Percentiles rank a stretch among this genome's conserved stretches.
These are phyloP conservation scores for Baronia brevicornis DNA, from an alignment of 2,888 invertebrate genomes.

Conservation along the genomic window DNA sequence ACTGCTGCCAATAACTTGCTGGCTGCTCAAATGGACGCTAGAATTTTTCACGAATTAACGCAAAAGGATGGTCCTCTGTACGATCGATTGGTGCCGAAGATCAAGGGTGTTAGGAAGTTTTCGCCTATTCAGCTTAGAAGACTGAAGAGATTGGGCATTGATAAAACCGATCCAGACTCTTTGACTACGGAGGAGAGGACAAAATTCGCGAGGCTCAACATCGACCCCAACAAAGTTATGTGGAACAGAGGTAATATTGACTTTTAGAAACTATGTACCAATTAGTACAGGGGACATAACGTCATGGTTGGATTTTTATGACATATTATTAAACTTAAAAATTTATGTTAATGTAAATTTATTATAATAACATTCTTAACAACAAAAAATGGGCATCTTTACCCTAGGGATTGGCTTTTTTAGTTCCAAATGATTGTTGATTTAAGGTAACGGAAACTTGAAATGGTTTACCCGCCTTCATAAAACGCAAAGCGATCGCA, in stretches of 20 bases:
- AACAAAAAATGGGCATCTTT: too few relatives aligned
- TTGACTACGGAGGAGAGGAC: conserved; percentile 86
- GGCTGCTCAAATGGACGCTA: conserved; percentile 97
- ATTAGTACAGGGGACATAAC: too few relatives aligned
- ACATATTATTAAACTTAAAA: too few relatives aligned
- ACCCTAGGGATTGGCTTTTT: too few relatives aligned
- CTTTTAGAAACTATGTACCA: conserved; percentile 3
- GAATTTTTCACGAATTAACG: conserved; percentile 97
- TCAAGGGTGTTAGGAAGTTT: conserved; percentile 89
- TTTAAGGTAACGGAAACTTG: too few relatives aligned
- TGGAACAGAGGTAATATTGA: conserved; percentile 90
- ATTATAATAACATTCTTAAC: too few relatives aligned
- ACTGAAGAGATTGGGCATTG: conserved; percentile 84
- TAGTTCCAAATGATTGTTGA: too few relatives aligned
- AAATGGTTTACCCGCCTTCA: too few relatives aligned
- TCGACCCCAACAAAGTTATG: conserved; percentile 91
- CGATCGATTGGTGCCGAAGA: conserved; percentile 89
- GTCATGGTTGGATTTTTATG: too few relatives aligned
- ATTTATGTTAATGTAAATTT: too few relatives aligned
- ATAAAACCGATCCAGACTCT: conserved; percentile 87
- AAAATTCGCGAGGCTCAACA: conserved; percentile 90
- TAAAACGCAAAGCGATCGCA: too few relatives aligned
- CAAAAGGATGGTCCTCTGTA: conserved; percentile 91
- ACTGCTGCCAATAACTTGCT: conserved; percentile 97
- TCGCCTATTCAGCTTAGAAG: conserved; percentile 90